Conservation (phyloP, 2,113 vertebrate genomes). For the Zeus faber region DNA sequence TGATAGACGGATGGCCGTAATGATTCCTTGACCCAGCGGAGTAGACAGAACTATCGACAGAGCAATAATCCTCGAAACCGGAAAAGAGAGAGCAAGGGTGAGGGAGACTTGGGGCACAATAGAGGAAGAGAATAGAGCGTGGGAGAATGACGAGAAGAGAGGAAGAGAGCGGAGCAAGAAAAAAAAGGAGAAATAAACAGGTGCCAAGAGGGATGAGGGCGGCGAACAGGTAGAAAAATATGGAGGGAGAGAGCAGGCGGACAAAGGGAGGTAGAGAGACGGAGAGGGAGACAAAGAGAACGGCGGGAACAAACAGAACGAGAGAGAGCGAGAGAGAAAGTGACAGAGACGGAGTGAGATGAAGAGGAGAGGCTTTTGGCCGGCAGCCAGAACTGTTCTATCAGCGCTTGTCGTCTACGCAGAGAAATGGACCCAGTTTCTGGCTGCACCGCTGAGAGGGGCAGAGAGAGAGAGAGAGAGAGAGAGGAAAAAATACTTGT, state of each 20-base stretch:
- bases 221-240: constrained; percentile 38
- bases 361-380: constrained; percentile 51
- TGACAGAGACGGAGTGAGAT: too few relatives aligned
- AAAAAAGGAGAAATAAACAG: constrained; percentile 16
- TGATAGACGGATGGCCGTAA: constrained; percentile 16
- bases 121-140: background rate
- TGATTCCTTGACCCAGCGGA: constrained; percentile 18
- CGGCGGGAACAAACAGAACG: constrained; percentile 17
- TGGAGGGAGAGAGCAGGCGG: constrained; percentile 4
- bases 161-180: constrained; percentile 30
- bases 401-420: too few relatives aligned
- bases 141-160: background rate
- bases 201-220: constrained; percentile 17
- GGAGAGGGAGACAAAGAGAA: constrained; percentile 15
- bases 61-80: constrained; percentile 28
- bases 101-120: background rate
- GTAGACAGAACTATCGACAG: constrained; percentile 29
- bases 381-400: constrained; percentile 65
- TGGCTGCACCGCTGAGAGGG: too few relatives aligned
- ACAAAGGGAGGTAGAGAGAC: constrained; percentile 27
- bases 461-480: too few relatives aligned
- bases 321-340: constrained; percentile 46
- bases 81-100: constrained; percentile 1
- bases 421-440: too few relatives aligned
- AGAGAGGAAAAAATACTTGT: too few relatives aligned